Conservation (phyloP, 2,888 invertebrate species). For the Tyria jacobaeae region DNA sequence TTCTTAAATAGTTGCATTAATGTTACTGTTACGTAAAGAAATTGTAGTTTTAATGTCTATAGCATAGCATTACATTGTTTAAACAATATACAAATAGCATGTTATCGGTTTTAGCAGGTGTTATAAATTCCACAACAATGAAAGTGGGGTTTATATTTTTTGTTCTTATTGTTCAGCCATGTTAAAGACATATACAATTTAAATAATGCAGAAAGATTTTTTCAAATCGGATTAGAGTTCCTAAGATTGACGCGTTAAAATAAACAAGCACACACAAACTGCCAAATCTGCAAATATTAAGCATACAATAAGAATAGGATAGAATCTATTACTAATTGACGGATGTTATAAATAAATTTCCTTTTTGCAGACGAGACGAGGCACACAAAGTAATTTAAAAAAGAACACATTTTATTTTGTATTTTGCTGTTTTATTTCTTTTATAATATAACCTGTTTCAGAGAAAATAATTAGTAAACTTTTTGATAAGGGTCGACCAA, state of each 20-base stretch:
- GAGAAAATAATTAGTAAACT: not conserved
- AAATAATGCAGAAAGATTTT: no score
- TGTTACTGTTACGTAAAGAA: no score
- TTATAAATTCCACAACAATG: slow-evolving; percentile 4
- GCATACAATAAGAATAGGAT: no score
- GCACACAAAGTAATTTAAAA: not conserved
- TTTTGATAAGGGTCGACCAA: slow-evolving; percentile 2
- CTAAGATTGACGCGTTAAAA: no score
- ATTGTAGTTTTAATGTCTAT: no score
- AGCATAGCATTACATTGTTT: no score
- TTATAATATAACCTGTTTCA: not conserved
- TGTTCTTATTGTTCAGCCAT: not conserved
- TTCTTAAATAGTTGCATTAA: no score
- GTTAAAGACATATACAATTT: not conserved
- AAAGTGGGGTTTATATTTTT: not conserved
- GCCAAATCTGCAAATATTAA: no score
- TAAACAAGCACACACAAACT: not conserved
- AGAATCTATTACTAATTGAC: no score
- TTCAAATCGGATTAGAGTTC: no score
- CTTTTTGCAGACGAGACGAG: not conserved
- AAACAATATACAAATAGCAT: no score
- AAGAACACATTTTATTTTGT: not conserved
- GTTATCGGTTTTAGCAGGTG: slow-evolving; percentile 28
- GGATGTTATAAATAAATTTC: not conserved
- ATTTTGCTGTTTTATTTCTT: slow-evolving; percentile 4